Evolutionary conservation across 2,113 vertebrate species (phyloP).

Genomic region (Xiphophorus hellerii): DNA sequence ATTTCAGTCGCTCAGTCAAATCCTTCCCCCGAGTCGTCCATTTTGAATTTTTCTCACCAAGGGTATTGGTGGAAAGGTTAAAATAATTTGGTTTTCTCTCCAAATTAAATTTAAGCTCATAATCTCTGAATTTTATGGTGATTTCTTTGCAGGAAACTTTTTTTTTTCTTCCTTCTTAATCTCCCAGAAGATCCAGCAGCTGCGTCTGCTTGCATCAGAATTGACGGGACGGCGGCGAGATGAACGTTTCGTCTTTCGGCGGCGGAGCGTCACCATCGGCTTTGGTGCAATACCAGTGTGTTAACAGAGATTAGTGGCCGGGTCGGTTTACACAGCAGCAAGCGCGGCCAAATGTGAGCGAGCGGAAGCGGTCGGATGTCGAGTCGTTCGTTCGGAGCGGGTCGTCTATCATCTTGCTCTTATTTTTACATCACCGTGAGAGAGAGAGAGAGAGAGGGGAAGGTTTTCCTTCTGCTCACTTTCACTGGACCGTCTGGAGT

Average conservation of each 20-base stretch:
- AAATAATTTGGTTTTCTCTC: not conserved
- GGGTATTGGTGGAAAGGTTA: too few relatives aligned
- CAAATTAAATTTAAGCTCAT: not conserved
- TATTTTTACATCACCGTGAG: not conserved
- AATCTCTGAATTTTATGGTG: not conserved
- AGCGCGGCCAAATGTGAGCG: constrained; percentile 25
- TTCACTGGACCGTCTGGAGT: not conserved
- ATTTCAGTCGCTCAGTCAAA: too few relatives aligned
- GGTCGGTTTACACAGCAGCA: constrained; percentile 35
- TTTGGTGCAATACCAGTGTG: constrained; percentile 61
- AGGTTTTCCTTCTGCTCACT: not conserved
- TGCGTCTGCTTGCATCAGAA: constrained; percentile 27
- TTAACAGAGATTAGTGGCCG: constrained; percentile 57
- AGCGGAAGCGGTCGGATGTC: constrained; percentile 28
- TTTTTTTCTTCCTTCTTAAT: too few relatives aligned
- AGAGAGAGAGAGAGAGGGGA: not conserved
- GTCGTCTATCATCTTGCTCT: not conserved
- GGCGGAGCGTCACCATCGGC: constrained; percentile 40
- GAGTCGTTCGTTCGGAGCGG: not conserved
- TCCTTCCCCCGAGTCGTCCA: too few relatives aligned
- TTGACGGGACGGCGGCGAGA: constrained; percentile 3
- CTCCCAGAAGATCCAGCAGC: not conserved
- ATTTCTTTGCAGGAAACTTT: not conserved
- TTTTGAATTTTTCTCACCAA: too few relatives aligned
- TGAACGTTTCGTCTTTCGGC: constrained; percentile 26